Base-by-base conservation (phyloP, 2,888 invertebrate species). In the Pseudococcus jackbeardsleyi region DNA sequence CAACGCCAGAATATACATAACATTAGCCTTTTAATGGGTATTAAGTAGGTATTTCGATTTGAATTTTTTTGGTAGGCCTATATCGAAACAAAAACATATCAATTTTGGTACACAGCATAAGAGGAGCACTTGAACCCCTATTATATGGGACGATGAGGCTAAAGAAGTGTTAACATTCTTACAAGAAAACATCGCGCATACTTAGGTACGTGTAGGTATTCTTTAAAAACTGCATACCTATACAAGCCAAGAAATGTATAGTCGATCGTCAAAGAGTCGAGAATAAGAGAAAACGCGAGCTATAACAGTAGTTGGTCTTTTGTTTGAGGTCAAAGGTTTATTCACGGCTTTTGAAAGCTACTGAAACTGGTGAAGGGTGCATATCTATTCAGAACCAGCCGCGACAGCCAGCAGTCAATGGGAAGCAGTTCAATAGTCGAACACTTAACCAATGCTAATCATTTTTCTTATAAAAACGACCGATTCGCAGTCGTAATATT, bases 371-470 rank as follows among this genome's bases (percentile, higher is more conserved):
- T 82, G 88, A 88, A 88, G 88, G 88, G 88, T 88, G 88, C 82
- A 88, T 82, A 82, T 88, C 88, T 88, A 88, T 88, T 88, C 79
- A 87, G 46, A 88, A 88, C 39, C 88, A 82, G 88, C 88, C 88
- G 42, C 88, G 82, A 88, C 88, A 82, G 88, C 59, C 82, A 82
- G 88, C 59, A 88, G 88, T 88, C 50, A 82, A 46, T 54, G 79
- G 72, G 79, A 88, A 88, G 82, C 88, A 79, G 88, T 88, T 88
- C 88, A 88, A 88, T 88, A 82, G 88, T 82, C 88, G 26, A 88
- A 88, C 88, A 88, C 88, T 88, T 88, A 88, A 88, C 88, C 79
- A 88, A 88, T 88, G 88, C 88, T 88, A 88, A 88, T 88, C 88
- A 88, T 88, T 82, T 88, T 88, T 88, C 88, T 88, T 88, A 88